Evolutionary conservation across 2,888 invertebrate genomes (phyloP).

Genomic region (Philereme transversata): DNA sequence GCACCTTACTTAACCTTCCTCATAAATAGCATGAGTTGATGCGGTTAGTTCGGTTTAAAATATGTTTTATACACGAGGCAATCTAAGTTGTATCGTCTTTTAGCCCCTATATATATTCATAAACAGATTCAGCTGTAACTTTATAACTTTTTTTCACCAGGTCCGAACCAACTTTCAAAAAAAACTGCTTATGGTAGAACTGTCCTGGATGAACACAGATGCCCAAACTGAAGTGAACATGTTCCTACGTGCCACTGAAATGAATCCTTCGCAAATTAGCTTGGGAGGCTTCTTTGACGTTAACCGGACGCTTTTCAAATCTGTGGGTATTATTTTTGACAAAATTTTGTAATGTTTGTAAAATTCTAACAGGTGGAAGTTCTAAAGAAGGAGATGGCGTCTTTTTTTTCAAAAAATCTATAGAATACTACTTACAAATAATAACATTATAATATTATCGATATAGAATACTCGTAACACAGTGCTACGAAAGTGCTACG

Average conservation of each 20-base stretch:
- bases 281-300: conserved; percentile 90
- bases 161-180: conserved; percentile 89
- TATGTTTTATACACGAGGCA: too few relatives aligned
- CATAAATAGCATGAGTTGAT: too few relatives aligned
- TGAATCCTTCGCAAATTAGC: conserved; percentile 90
- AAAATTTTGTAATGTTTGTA: neutral
- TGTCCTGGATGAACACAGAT: conserved; percentile 90
- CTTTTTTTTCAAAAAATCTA: too few relatives aligned
- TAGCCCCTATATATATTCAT: too few relatives aligned
- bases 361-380: too few relatives aligned
- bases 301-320: conserved; percentile 89
- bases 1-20: too few relatives aligned
- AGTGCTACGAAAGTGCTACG: neutral
- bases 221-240: conserved; percentile 90
- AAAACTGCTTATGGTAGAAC: conserved; percentile 88
- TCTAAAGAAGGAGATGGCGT: too few relatives aligned
- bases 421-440: too few relatives aligned
- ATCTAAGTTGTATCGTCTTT: too few relatives aligned
- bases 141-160: conserved; percentile 50
- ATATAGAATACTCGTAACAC: neutral
- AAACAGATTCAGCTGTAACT: too few relatives aligned
- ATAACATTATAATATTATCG: too few relatives aligned
- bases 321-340: conserved; percentile 70
- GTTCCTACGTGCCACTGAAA: conserved; percentile 90
- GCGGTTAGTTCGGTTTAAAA: too few relatives aligned